These are phyloP conservation scores for Octopus bimaculoides DNA, from an alignment of 1,140 invertebrate species.

Conservation along the genomic window DNA sequence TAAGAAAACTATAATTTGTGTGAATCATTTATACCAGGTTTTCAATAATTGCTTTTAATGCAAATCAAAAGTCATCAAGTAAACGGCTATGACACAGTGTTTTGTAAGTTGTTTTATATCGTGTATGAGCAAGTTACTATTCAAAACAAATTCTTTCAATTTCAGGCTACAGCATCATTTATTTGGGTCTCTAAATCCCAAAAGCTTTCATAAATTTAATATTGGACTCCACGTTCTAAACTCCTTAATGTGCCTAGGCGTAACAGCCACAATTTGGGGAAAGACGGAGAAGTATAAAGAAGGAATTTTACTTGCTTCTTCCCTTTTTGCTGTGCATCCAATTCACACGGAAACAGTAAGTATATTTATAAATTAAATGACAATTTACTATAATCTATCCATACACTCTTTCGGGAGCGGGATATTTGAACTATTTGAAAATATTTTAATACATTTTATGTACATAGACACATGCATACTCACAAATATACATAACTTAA, in stretches of 20 bases:
- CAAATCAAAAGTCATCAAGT: too few relatives aligned
- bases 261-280: not conserved
- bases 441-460: not conserved
- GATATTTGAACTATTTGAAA: not conserved
- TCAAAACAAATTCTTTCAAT: too few relatives aligned
- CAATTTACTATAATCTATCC: too few relatives aligned
- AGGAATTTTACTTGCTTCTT: not conserved
- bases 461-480: not conserved
- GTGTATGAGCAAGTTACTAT: too few relatives aligned
- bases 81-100: too few relatives aligned
- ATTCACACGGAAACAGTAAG: conserved; percentile 13
- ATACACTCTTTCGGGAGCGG: too few relatives aligned
- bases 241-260: not conserved
- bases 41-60: too few relatives aligned
- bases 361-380: not conserved
- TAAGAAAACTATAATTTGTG: too few relatives aligned
- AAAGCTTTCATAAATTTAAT: not conserved
- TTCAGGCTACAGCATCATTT: not conserved
- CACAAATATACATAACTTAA: not conserved
- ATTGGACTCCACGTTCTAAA: not conserved
- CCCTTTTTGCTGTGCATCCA: conserved; percentile 6
- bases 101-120: too few relatives aligned
- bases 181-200: not conserved
- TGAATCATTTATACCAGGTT: too few relatives aligned
- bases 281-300: not conserved